Conservation (phyloP, 2,888 invertebrate genomes). For the Pyrrhia umbra region DNA sequence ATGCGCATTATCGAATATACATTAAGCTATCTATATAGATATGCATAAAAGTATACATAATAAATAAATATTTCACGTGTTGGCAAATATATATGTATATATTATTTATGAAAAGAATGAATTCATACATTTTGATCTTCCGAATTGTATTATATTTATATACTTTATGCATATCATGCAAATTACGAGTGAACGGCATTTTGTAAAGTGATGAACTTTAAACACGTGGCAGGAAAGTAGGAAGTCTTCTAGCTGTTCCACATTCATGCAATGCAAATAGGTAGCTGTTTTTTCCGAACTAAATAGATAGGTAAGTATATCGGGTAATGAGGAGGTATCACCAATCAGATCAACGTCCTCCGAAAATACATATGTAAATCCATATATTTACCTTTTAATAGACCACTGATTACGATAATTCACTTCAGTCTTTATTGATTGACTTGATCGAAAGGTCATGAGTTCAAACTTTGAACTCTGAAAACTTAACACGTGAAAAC, state of each 20-base stretch:
- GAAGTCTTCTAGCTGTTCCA: too few species aligned
- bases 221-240: too few species aligned
- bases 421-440: conserved; percentile 1
- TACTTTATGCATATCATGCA: too few species aligned
- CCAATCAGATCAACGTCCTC: conserved; percentile 78
- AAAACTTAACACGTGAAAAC: not conserved
- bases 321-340: too few species aligned
- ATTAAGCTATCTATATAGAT: conserved; percentile 35
- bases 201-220: too few species aligned
- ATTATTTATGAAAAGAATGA: conserved; percentile 12
- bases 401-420: conserved; percentile 4
- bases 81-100: too few species aligned
- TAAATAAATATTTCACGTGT: conserved; percentile 23
- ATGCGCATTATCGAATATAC: conserved; percentile 23
- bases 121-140: too few species aligned
- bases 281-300: too few species aligned
- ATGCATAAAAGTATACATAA: conserved; percentile 14
- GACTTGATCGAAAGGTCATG: not conserved
- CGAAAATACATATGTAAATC: not conserved
- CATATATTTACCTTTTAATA: not conserved
- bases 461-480: conserved; percentile 6
- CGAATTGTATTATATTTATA: too few species aligned
- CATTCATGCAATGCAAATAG: too few species aligned
- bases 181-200: too few species aligned
- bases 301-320: too few species aligned